phyloP scores from a whole-genome alignment of 2,888 invertebrate species.

The Andrena marginata region DNA sequence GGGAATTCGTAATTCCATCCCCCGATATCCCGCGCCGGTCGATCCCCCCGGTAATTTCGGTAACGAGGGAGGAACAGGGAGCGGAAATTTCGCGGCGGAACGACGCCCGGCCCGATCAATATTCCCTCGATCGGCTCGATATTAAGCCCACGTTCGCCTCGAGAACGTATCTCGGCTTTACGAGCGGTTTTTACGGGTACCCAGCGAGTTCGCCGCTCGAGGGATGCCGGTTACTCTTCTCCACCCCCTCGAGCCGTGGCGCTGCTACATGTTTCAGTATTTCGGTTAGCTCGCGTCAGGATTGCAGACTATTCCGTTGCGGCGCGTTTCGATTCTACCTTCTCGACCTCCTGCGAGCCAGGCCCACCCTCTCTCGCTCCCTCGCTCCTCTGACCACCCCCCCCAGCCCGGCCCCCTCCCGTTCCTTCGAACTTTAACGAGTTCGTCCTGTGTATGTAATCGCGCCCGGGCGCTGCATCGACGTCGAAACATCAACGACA shows the following conservation, averaged over 20 bases:
- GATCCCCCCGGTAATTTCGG: slow-evolving; percentile 35
- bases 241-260: slow-evolving; percentile 11
- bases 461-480: slow-evolving; percentile 40
- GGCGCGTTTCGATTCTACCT: slow-evolving; percentile 15
- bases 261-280: slow-evolving; percentile 48
- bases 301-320: slow-evolving; percentile 45
- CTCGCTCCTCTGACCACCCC: background rate
- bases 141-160: slow-evolving; percentile 54
- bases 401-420: background rate
- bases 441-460: slow-evolving; percentile 63
- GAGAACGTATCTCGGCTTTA: slow-evolving; percentile 52
- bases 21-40: background rate
- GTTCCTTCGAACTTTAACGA: slow-evolving; percentile 64
- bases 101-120: slow-evolving; percentile 37
- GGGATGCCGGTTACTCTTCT: slow-evolving; percentile 38
- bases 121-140: slow-evolving; percentile 48
- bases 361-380: background rate
- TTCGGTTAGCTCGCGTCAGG: slow-evolving; percentile 52
- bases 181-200: slow-evolving; percentile 60
- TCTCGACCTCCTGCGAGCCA: background rate
- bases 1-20: slow-evolving; percentile 7
- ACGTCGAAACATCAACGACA: slow-evolving; percentile 63
- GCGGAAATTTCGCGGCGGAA: slow-evolving; percentile 23
- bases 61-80: slow-evolving; percentile 25
- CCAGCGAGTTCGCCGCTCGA: slow-evolving; percentile 41